phyloP scores from a whole-genome alignment of 2,797 vertebrate species.

The Prionace glauca region DNA sequence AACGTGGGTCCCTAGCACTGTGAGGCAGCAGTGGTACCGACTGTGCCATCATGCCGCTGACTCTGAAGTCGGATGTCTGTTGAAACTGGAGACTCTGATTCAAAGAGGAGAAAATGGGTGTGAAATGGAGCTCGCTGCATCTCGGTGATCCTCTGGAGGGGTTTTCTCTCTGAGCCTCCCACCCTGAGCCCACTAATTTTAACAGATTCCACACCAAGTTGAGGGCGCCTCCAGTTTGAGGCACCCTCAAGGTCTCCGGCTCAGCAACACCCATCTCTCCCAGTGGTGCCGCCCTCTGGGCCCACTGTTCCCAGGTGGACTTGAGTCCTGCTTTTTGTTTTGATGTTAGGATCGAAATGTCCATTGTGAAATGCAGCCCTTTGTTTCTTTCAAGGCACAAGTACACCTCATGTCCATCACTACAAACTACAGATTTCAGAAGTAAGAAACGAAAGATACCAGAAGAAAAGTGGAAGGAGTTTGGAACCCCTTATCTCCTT shows the following conservation, averaged over 20 bases:
- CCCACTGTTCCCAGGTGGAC: background rate
- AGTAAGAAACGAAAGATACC: background rate
- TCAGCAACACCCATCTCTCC: background rate
- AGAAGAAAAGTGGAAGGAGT: background rate
- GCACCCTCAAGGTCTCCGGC: background rate
- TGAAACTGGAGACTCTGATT: background rate
- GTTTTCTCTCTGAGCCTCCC: background rate
- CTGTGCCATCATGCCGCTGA: too few relatives aligned
- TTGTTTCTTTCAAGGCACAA: background rate
- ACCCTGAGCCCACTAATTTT: background rate
- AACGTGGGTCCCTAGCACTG: too few relatives aligned
- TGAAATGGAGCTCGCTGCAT: background rate
- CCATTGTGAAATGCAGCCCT: background rate
- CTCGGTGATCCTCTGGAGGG: background rate
- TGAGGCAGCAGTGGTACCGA: too few relatives aligned
- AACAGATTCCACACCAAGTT: background rate
- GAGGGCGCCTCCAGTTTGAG: background rate
- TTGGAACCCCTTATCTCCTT: background rate
- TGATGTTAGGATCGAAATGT: background rate
- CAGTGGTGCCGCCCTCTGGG: background rate
- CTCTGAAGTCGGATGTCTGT: background rate
- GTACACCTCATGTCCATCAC: background rate
- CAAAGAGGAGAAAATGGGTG: background rate
- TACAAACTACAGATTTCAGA: background rate
- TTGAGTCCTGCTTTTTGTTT: background rate